Evolutionary conservation across 2,113 vertebrate species (phyloP), one percentile per base, ranked within the genome.

Genomic region (Dermatemys mawii): DNA sequence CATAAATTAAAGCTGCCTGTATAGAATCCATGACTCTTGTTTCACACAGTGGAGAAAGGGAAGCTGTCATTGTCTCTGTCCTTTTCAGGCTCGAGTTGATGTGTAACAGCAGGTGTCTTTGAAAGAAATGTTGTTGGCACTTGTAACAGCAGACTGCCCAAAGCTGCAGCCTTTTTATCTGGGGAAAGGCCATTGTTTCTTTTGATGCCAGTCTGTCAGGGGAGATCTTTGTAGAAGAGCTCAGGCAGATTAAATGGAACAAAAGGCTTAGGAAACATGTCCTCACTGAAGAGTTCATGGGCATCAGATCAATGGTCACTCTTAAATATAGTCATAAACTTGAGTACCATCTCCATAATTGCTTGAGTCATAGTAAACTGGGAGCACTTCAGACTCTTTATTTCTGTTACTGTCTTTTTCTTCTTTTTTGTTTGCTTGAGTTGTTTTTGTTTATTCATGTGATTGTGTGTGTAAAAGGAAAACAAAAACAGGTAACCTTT

Each of bases 21-120:
- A 60, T 79, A 87, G 70, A 97, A 94, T 86, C 93, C 81, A 81
- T 93, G 35, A 88, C 63, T 80, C 8, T 14, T 27, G 24, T 95
- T 95, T 97, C 87, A 93, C 80, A 83, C 38, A 81, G 89, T 22
- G 1, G 51, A 86, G 73, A 84, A 93, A 95, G 90, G 67, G 70
- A 70, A 88, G 50, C 80, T 97, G 95, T 93, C 91, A 83, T 91
- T 89, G 83, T 92, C 86, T 82, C 49, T 93, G 92, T 94, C 92
- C 92, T 97, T 93, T 97, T 84, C 90, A 60, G 22, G 41, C 89
- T 92, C 9, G 27, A 32, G 87, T 78, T 97, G 97, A 95, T 92
- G 73, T 81, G n/a, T 48, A 97, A 93, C 94, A 98, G 96, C 96
- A 96, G 93, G 86, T 93, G 51, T 82, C 92, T 98, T 96, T 96